Percentiles rank a stretch among this genome's conserved stretches.
These are phyloP conservation scores for Ruditapes philippinarum DNA, from an alignment of 1,140 invertebrate species.

Conservation along the genomic window DNA sequence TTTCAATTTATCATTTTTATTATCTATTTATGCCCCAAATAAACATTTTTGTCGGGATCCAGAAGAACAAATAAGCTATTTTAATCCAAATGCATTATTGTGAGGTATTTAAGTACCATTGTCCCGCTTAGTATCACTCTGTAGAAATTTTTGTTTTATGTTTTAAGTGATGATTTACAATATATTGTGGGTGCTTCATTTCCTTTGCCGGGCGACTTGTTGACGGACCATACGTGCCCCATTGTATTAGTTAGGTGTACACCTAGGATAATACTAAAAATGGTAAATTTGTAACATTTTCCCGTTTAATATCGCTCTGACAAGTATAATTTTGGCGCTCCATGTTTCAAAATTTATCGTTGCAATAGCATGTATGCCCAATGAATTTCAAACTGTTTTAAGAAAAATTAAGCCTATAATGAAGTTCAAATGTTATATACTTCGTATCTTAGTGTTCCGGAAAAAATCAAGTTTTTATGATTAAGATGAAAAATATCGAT, in stretches of 20 bases:
- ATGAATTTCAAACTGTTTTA: slow-evolving; percentile 17
- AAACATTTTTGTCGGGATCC: slow-evolving; percentile 10
- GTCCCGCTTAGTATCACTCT: slow-evolving; percentile 22
- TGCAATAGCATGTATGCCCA: slow-evolving; percentile 24
- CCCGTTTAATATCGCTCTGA: slow-evolving; percentile 28
- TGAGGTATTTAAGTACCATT: slow-evolving; percentile 25
- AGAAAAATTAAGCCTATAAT: slow-evolving; percentile 30
- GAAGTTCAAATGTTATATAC: no score
- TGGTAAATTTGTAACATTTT: slow-evolving; percentile 3
- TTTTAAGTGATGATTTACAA: slow-evolving; percentile 26
- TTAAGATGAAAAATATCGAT: slow-evolving; percentile 12
- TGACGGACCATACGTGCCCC: slow-evolving; percentile 22
- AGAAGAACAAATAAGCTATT: slow-evolving; percentile 9
- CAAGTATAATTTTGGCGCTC: slow-evolving; percentile 29
- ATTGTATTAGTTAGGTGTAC: not conserved
- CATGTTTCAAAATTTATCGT: slow-evolving; percentile 31
- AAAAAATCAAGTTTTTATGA: slow-evolving; percentile 28
- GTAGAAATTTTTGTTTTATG: slow-evolving; percentile 20
- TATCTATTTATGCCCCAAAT: slow-evolving; percentile 18
- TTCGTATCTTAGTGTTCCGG: slow-evolving; percentile 25
- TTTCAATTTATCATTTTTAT: slow-evolving; percentile 27
- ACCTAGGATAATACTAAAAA: slow-evolving; percentile 15
- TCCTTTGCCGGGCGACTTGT: slow-evolving; percentile 12
- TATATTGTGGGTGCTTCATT: slow-evolving; percentile 26
- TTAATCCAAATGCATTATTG: slow-evolving; percentile 16